phyloP scores from a whole-genome alignment of 2,113 vertebrate species.

The Lonchura striata region DNA sequence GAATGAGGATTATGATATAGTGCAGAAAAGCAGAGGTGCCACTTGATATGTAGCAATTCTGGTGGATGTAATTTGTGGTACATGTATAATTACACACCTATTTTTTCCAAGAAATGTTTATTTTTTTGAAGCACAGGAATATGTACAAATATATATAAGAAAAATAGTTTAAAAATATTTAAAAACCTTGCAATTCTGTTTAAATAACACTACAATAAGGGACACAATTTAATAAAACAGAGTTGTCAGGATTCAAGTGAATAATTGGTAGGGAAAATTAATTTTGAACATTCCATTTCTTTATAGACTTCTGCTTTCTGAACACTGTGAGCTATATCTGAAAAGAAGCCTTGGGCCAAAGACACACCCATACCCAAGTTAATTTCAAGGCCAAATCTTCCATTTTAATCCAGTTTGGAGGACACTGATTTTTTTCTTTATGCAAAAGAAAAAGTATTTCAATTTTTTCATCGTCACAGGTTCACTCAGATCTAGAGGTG shows the following conservation, averaged over 20 bases:
- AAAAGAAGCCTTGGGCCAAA: background rate
- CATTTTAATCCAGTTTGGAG: background rate
- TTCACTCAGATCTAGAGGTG: background rate
- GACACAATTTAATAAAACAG: background rate
- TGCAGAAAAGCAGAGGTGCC: background rate
- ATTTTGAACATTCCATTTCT: background rate
- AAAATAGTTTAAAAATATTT: background rate
- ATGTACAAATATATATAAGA: background rate
- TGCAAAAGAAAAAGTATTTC: background rate
- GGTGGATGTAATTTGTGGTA: background rate
- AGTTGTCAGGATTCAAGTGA: background rate
- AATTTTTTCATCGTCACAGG: background rate
- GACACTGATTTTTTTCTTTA: background rate
- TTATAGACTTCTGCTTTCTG: background rate
- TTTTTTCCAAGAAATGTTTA: background rate
- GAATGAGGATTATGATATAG: background rate
- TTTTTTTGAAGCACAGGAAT: background rate
- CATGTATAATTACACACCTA: background rate
- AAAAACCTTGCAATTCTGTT: background rate
- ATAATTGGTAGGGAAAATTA: background rate
- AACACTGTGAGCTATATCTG: background rate
- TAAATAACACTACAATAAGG: background rate
- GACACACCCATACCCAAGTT: background rate
- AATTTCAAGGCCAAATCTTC: background rate
- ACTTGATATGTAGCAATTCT: background rate